Evolutionary conservation across 92 coral and sea anemone genomes (phyloP).

Genomic region (Phymanthus crucifer): DNA sequence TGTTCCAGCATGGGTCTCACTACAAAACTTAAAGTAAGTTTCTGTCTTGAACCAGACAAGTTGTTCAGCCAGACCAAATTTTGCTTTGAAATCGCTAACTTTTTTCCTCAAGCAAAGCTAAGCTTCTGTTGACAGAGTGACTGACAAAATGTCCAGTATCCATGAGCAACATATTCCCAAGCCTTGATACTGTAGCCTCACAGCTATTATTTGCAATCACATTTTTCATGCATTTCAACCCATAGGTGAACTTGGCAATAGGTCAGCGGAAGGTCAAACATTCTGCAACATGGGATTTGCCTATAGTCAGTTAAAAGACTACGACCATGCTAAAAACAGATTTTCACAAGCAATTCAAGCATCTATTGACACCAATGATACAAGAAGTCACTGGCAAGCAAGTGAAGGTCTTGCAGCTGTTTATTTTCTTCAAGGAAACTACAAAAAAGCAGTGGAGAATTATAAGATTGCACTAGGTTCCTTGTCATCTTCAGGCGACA

Average conservation of each 20-base stretch:
- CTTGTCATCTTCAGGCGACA: conserved; percentile 63
- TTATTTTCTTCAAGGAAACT: conserved; percentile 70
- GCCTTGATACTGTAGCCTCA: no score
- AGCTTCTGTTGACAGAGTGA: no score
- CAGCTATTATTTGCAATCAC: no score
- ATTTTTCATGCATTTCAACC: not conserved
- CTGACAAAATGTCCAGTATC: no score
- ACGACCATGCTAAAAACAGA: conserved; percentile 70
- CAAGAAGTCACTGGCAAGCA: conserved; percentile 90
- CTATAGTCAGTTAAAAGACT: conserved; percentile 83
- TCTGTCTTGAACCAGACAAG: no score
- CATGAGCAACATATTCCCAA: no score
- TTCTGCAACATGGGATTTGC: conserved; percentile 99
- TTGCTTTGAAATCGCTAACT: no score
- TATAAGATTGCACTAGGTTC: conserved; percentile 80
- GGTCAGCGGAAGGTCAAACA: conserved; percentile 91
- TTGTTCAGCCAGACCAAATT: no score
- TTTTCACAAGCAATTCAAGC: conserved; percentile 90
- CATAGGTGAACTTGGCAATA: conserved; percentile 82
- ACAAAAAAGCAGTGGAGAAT: conserved; percentile 75
- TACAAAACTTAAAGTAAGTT: no score
- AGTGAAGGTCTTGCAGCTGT: conserved; percentile 94
- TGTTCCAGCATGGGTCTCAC: no score
- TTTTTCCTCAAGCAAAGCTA: no score
- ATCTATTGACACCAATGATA: conserved; percentile 74